Base-by-base conservation (phyloP, 2,797 vertebrate species). In the Eurystomus glaucurus region DNA sequence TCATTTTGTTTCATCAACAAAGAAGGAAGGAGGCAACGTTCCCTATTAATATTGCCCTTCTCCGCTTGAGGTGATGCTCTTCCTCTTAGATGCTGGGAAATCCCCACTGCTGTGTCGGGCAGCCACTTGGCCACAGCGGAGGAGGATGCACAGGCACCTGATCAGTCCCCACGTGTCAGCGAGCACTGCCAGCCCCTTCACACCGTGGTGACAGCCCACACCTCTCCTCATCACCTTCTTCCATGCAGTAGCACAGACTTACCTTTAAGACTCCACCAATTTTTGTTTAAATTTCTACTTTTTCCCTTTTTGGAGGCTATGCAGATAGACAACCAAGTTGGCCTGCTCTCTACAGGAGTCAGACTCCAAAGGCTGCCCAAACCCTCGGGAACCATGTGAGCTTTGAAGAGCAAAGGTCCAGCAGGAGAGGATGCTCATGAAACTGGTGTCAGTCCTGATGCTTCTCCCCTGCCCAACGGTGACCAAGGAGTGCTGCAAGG, bases 131-230 rank as follows among this genome's bases (percentile, higher is more conserved):
- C 20, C 37, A 11, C 0, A 2, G 48, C 1, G 1, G 25, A 54
- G 48, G 14, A 61, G 51, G 55, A 29, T 19, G 25, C 0, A 3
- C 21, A 29, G 68, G 10, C 15, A 31, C 33, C 35, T 29, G 41
- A 12, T 5, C 0, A 0, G 61, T 79, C 48, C 29, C 74, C 55
- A 1, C 5, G 25, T 14, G 7, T 4, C 28, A 26, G 22, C 0
- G 1, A 82, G 35, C 0, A 0, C 48, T 28, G 9, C 48, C 35
- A 28, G 29, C 15, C 61, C 72, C 61, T 25, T n/a, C 21, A 14
- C 18, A 5, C 0, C 0, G 20, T 2, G 1, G 22, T 0, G 5
- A 45, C 51, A 35, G 13, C 43, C 43, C 4, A 1, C 10, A 3
- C 5, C 13, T 37, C 37, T 58, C 39, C 60, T 41, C 25, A 14